Conservation (phyloP, 92 coral and sea anemone species). For the Porites cylindrica region DNA sequence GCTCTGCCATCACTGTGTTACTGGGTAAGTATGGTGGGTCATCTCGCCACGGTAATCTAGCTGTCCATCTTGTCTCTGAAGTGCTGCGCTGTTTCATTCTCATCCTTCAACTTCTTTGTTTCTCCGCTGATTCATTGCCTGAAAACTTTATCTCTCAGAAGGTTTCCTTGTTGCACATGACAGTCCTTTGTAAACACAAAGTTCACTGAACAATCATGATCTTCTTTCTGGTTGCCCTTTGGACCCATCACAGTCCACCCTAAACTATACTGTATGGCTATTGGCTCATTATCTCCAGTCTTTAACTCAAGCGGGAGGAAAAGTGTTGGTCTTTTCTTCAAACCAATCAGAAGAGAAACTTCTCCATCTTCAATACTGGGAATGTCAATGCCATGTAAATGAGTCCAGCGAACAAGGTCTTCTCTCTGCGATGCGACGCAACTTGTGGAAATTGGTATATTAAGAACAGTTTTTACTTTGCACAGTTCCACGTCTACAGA, state of each 20-base stretch:
- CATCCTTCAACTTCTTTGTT: slow-evolving; percentile 40
- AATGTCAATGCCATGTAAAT: slow-evolving; percentile 39
- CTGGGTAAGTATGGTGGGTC: slow-evolving; percentile 40
- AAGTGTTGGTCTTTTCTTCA: no score
- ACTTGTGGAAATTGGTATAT: slow-evolving; percentile 69
- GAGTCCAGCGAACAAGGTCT: slow-evolving; percentile 60
- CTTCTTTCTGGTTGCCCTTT: no score
- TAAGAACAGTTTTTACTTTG: slow-evolving; percentile 64
- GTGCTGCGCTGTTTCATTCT: neutral
- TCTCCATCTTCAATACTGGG: slow-evolving; percentile 16
- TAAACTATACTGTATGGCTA: no score
- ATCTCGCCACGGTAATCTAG: slow-evolving; percentile 54
- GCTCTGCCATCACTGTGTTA: slow-evolving; percentile 44
- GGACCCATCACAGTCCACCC: no score
- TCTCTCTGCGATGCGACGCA: slow-evolving; percentile 43
- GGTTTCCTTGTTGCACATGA: no score
- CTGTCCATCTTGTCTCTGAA: slow-evolving; percentile 37
- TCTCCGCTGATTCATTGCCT: slow-evolving; percentile 51
- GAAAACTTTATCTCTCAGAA: neutral
- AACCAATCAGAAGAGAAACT: slow-evolving; percentile 15
- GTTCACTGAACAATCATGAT: no score
- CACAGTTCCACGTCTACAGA: slow-evolving; percentile 45
- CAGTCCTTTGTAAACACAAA: no score
- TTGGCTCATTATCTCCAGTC: no score
- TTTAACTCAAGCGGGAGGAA: no score